These are phyloP conservation scores for Acleris literana DNA, from an alignment of 2,888 invertebrate genomes.

Conservation along the genomic window DNA sequence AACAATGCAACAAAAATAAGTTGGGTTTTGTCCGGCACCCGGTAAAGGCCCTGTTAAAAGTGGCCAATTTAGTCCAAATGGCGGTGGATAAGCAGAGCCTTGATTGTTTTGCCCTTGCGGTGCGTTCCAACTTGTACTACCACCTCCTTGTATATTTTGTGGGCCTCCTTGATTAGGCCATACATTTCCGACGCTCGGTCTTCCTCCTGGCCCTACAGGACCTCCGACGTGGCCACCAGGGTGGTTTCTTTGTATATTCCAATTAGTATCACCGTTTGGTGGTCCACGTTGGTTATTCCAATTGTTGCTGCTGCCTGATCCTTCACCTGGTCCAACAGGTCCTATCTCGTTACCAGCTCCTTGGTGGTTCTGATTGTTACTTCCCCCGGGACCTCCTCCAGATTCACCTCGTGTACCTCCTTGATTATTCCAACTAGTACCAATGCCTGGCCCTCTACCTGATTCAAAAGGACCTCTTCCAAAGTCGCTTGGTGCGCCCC, in stretches of 20 bases:
- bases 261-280: slow-evolving; percentile 25
- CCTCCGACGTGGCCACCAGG: slow-evolving; percentile 26
- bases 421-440: slow-evolving; percentile 12
- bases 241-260: slow-evolving; percentile 31
- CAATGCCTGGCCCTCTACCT: slow-evolving; percentile 10
- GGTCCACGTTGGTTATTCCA: slow-evolving; percentile 15
- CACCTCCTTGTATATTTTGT: slow-evolving; percentile 12
- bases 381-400: slow-evolving; percentile 22
- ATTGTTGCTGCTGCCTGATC: slow-evolving; percentile 25
- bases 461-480: slow-evolving; percentile 23
- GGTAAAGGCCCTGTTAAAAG: slow-evolving; percentile 12
- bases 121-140: slow-evolving; percentile 33
- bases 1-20: slow-evolving; percentile 21
- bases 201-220: slow-evolving; percentile 1
- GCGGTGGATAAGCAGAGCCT: slow-evolving; percentile 25
- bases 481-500: slow-evolving; percentile 14
- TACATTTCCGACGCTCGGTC: slow-evolving; percentile 26
- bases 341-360: slow-evolving; percentile 6
- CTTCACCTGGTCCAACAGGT: slow-evolving; percentile 25
- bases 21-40: slow-evolving; percentile 6
- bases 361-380: slow-evolving; percentile 14
- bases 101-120: slow-evolving; percentile 13
- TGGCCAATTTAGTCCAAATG: slow-evolving; percentile 15
- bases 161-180: too few species aligned
- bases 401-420: slow-evolving; percentile 25